Conservation (phyloP, 1,140 invertebrate species). For the Eubasilissa regina region DNA sequence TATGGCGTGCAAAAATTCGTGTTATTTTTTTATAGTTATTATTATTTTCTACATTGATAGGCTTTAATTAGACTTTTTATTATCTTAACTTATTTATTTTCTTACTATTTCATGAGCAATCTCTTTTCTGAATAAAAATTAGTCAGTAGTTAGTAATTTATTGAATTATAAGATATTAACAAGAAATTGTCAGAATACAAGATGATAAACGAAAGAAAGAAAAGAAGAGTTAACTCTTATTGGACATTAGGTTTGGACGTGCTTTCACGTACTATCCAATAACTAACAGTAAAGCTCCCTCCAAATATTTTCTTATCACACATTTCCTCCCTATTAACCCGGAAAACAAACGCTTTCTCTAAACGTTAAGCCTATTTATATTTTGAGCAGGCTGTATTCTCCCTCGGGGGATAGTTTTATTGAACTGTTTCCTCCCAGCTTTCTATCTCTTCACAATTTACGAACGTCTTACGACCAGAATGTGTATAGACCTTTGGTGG, state of each 20-base stretch:
- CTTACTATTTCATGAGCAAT: too few relatives aligned
- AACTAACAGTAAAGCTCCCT: constrained; percentile 53
- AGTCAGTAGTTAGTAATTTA: too few relatives aligned
- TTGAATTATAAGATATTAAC: too few relatives aligned
- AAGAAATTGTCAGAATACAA: too few relatives aligned
- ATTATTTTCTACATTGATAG: too few relatives aligned
- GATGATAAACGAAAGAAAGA: constrained; percentile 24
- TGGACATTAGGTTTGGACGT: constrained; percentile 50
- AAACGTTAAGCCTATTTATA: constrained; percentile 60
- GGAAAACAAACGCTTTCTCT: constrained; percentile 59
- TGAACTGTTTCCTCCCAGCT: constrained; percentile 58
- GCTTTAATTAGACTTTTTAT: too few relatives aligned
- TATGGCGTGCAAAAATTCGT: too few relatives aligned
- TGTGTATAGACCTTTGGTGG: constrained; percentile 53
- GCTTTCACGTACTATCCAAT: constrained; percentile 56
- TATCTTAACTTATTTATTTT: too few relatives aligned
- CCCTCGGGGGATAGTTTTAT: constrained; percentile 58
- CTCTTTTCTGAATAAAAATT: too few relatives aligned
- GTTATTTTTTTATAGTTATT: too few relatives aligned
- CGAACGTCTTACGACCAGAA: constrained; percentile 48
- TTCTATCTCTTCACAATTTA: constrained; percentile 47
- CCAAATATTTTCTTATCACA: constrained; percentile 61
- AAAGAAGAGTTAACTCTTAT: constrained; percentile 33
- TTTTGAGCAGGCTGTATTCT: constrained; percentile 55
- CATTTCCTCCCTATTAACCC: constrained; percentile 60